phyloP scores from a whole-genome alignment of 2,113 vertebrate genomes.

The Pagrus major region DNA sequence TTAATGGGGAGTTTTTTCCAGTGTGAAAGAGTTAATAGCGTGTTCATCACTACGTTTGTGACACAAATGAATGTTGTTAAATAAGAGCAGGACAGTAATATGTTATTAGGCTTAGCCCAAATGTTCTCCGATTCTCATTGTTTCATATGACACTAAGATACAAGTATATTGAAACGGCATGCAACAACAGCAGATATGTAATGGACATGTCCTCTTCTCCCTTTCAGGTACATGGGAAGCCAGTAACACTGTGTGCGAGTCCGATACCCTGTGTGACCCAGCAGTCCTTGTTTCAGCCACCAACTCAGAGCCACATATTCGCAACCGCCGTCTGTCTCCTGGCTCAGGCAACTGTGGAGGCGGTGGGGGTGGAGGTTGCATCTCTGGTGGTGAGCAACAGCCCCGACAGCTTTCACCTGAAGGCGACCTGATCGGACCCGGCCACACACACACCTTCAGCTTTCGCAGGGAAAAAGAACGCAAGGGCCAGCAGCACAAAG shows the following conservation, averaged over 20 bases:
- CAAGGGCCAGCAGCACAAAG: slow-evolving; percentile 75
- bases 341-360: slow-evolving; percentile 83
- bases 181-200: not conserved
- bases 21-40: too few relatives aligned
- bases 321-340: slow-evolving; percentile 87
- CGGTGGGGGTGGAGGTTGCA: slow-evolving; percentile 80
- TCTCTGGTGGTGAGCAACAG: slow-evolving; percentile 68
- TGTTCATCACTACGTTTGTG: too few relatives aligned
- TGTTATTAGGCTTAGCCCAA: too few relatives aligned
- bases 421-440: slow-evolving; percentile 46
- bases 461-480: slow-evolving; percentile 78
- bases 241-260: slow-evolving; percentile 83
- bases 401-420: slow-evolving; percentile 68
- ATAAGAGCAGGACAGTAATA: not conserved
- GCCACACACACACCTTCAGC: slow-evolving; percentile 52
- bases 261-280: slow-evolving; percentile 83
- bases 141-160: not conserved
- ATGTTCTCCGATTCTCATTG: too few relatives aligned
- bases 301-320: slow-evolving; percentile 86
- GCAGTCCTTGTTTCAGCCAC: slow-evolving; percentile 81
- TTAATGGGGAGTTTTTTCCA: too few relatives aligned
- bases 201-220: not conserved
- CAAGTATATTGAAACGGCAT: not conserved
- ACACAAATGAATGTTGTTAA: not conserved
- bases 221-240: slow-evolving; percentile 86